A percentile compares a stretch with the other conserved stretches of the same genome.
Conservation (phyloP, 2,888 invertebrate genomes). For the Vannuccia rotundouncinata region DNA sequence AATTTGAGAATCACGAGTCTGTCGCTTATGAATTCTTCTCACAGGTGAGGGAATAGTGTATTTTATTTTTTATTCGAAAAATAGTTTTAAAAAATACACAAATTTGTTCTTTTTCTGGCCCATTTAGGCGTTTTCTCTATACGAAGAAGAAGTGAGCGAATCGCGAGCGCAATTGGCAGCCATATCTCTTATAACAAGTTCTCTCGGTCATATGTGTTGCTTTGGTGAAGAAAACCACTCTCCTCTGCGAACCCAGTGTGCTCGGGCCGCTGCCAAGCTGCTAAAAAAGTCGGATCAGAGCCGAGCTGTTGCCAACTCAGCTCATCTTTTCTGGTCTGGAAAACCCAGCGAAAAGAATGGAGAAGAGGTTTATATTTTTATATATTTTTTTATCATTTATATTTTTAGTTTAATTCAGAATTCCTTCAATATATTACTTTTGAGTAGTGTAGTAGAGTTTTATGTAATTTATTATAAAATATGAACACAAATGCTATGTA, state of each 20-base stretch:
- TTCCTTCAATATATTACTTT: too few relatives aligned
- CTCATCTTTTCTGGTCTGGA: slow-evolving; percentile 94
- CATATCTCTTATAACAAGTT: slow-evolving; percentile 86
- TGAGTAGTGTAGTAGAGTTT: too few relatives aligned
- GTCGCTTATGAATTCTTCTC: slow-evolving; percentile 97
- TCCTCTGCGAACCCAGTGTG: slow-evolving; percentile 88
- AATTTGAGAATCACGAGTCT: slow-evolving; percentile 85
- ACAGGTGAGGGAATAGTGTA: slow-evolving; percentile 55
- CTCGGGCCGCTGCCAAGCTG: slow-evolving; percentile 85
- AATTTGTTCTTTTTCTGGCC: background rate
- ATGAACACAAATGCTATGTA: too few relatives aligned
- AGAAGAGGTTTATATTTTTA: too few relatives aligned
- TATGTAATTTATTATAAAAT: too few relatives aligned
- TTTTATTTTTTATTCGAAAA: background rate
- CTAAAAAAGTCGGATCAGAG: slow-evolving; percentile 97
- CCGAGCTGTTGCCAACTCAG: slow-evolving; percentile 81
- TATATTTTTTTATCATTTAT: too few relatives aligned
- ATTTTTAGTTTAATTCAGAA: too few relatives aligned
- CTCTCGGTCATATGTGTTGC: slow-evolving; percentile 86
- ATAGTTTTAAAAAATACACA: background rate
- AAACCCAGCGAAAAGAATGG: slow-evolving; percentile 46
- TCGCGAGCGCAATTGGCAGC: slow-evolving; percentile 84
- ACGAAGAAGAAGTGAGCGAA: slow-evolving; percentile 76
- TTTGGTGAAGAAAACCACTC: slow-evolving; percentile 94
- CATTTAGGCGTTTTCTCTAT: slow-evolving; percentile 78